Evolutionary conservation across 2,888 invertebrate species (phyloP).

Genomic region (Cheiracanthium punctorium): DNA sequence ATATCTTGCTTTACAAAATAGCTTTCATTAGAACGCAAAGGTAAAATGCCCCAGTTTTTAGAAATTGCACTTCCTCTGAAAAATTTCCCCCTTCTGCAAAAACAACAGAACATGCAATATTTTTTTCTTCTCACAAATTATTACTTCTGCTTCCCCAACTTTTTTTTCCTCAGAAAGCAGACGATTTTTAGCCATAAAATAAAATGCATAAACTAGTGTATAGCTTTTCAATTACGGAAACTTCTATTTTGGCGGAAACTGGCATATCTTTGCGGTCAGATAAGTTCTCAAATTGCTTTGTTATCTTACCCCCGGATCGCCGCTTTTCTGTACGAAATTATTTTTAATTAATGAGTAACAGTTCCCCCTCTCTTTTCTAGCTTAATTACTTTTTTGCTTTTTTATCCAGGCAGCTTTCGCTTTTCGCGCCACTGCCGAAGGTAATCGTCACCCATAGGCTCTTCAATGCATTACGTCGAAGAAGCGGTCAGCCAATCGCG

Average conservation of each 20-base stretch:
- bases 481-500: conserved; percentile 49
- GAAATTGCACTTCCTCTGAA: conserved; percentile 30
- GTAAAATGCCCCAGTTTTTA: conserved; percentile 46
- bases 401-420: conserved; percentile 23
- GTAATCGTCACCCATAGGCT: conserved; percentile 50
- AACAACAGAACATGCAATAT: conserved; percentile 36
- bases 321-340: conserved; percentile 56
- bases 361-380: conserved; percentile 40
- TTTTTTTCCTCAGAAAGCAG: conserved; percentile 37
- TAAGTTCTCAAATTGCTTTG: conserved; percentile 63
- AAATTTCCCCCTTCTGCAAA: conserved; percentile 29
- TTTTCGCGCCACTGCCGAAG: conserved; percentile 38
- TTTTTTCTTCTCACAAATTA: conserved; percentile 30
- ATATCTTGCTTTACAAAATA: conserved; percentile 42
- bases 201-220: conserved; percentile 33
- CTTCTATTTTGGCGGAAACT: conserved; percentile 55
- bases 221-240: conserved; percentile 66
- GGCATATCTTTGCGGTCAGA: conserved; percentile 56
- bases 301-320: conserved; percentile 50
- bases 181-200: conserved; percentile 49
- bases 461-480: conserved; percentile 32
- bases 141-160: conserved; percentile 25
- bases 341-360: conserved; percentile 69
- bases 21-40: conserved; percentile 49
- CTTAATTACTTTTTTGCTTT: conserved; percentile 59